These are phyloP conservation scores for Lagocephalus sceleratus DNA, from an alignment of 2,797 vertebrate species.

Conservation along the genomic window DNA sequence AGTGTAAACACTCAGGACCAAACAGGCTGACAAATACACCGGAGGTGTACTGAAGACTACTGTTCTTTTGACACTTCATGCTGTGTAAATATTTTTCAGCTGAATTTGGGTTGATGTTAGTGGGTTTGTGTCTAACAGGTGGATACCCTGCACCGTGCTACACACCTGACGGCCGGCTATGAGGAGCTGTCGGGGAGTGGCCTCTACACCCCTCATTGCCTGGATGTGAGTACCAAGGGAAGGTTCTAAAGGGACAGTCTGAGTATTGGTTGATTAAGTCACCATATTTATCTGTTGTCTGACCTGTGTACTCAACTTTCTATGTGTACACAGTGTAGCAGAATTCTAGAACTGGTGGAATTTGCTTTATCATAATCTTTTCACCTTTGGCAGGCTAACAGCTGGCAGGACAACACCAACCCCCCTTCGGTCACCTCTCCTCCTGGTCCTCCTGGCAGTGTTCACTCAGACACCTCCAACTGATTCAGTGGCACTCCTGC, in stretches of 20 bases:
- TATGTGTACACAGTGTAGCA: too few species aligned
- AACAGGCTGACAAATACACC: too few species aligned
- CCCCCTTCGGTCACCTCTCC: constrained; percentile 79
- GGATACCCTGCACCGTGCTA: constrained; percentile 90
- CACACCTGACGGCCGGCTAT: constrained; percentile 87
- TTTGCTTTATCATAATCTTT: too few species aligned
- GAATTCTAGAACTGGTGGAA: too few species aligned
- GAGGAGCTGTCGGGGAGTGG: constrained; percentile 83
- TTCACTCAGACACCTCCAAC: constrained; percentile 84
- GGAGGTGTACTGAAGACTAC: neutral
- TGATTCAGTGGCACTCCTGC: constrained; percentile 61
- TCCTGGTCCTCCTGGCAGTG: constrained; percentile 77
- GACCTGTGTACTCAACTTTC: too few species aligned
- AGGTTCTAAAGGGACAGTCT: too few species aligned
- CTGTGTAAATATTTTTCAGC: neutral
- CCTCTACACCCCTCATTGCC: constrained; percentile 82
- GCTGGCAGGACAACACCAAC: constrained; percentile 84
- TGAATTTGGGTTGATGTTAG: constrained; percentile 13
- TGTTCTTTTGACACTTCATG: constrained; percentile 1
- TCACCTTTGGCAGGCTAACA: constrained; percentile 75
- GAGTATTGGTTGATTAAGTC: neutral
- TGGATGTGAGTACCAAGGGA: constrained; percentile 77
- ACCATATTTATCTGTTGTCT: too few species aligned
- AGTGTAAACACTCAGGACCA: too few species aligned
- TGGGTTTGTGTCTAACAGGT: constrained; percentile 66